These are phyloP conservation scores for Patagioenas fasciata DNA, from an alignment of 2,113 vertebrate species.

Conservation along the genomic window DNA sequence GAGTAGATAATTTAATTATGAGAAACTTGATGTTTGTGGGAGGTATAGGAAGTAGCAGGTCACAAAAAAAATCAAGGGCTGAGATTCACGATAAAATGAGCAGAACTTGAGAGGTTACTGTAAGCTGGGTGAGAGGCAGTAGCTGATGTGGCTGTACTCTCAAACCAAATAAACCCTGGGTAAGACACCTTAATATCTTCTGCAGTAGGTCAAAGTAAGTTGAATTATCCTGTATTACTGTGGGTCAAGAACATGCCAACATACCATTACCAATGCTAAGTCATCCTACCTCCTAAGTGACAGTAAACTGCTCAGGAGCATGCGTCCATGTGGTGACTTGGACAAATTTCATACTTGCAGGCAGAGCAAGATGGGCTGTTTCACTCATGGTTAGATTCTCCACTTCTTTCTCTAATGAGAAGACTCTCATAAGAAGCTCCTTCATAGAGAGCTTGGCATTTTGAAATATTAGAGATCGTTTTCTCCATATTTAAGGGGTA, in stretches of 20 bases:
- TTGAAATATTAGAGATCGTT: neutral
- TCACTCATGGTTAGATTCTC: neutral
- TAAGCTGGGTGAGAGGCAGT: neutral
- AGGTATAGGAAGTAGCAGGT: neutral
- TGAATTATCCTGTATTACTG: neutral
- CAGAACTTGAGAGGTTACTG: accelerated
- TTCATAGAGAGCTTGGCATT: neutral
- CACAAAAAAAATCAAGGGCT: neutral
- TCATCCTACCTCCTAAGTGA: neutral
- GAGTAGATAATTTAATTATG: neutral
- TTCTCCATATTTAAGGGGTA: neutral
- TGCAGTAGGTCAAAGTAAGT: neutral
- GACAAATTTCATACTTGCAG: neutral
- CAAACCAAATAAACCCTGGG: neutral
- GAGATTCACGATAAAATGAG: neutral
- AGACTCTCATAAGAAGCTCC: neutral
- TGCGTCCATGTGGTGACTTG: neutral
- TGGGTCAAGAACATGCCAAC: neutral
- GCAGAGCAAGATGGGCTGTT: neutral
- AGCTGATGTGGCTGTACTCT: neutral
- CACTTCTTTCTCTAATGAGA: neutral
- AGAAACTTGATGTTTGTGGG: neutral
- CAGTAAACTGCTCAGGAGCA: neutral
- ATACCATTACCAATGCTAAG: neutral
- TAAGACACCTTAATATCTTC: neutral